These are phyloP conservation scores for Tetanocera ferruginea DNA, from an alignment of 2,888 invertebrate species.

Conservation along the genomic window DNA sequence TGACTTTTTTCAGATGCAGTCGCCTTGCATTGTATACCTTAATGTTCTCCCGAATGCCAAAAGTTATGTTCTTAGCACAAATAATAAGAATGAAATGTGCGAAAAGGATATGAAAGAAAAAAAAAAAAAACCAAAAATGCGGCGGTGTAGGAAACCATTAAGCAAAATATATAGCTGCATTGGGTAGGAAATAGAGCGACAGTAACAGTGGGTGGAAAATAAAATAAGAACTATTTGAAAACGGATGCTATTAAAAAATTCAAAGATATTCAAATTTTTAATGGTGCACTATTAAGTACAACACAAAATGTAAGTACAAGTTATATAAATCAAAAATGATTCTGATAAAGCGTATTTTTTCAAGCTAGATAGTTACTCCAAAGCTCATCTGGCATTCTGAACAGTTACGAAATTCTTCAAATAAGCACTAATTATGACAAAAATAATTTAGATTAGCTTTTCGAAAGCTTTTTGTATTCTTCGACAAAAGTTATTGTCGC, in stretches of 20 bases:
- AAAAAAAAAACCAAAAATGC: not conserved
- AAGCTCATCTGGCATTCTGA: too few relatives aligned
- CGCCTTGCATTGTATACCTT: not conserved
- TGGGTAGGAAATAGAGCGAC: not conserved
- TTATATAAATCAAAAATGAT: too few relatives aligned
- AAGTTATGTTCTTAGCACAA: constrained; percentile 18
- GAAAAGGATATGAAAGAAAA: not conserved
- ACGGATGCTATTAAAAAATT: not conserved
- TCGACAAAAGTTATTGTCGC: too few relatives aligned
- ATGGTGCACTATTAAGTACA: too few relatives aligned
- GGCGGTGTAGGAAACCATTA: not conserved
- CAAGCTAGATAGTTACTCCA: too few relatives aligned
- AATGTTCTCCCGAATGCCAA: constrained; percentile 7
- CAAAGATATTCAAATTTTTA: too few relatives aligned
- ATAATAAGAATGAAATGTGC: constrained; percentile 4
- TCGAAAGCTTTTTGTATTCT: too few relatives aligned
- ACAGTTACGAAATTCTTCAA: too few relatives aligned
- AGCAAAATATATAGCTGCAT: not conserved
- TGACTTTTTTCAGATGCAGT: constrained; percentile 5
- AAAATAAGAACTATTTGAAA: not conserved
- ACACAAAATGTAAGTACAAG: too few relatives aligned
- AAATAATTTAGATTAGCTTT: too few relatives aligned
- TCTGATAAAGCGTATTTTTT: too few relatives aligned
- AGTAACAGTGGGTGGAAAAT: not conserved
- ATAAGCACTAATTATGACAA: too few relatives aligned